These are phyloP conservation scores for Panagrolaimus sp. DNA, from an alignment of 1,140 invertebrate species.

Conservation along the genomic window DNA sequence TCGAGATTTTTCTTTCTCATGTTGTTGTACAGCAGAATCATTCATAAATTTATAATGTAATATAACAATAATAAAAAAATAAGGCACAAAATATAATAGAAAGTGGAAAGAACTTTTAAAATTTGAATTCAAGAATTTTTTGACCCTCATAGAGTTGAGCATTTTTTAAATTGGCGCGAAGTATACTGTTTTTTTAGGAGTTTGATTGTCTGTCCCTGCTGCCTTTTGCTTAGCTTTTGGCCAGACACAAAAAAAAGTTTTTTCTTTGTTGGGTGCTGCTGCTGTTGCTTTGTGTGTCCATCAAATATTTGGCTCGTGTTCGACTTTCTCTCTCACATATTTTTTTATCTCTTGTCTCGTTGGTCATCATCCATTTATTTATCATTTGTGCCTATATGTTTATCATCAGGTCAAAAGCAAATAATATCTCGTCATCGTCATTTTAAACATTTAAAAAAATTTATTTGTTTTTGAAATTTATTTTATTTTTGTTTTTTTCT, in stretches of 20 bases:
- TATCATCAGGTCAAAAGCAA: not conserved
- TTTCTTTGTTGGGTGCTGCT: too few species aligned
- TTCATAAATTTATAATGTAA: not conserved
- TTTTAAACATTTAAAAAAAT: not conserved
- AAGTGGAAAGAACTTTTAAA: not conserved
- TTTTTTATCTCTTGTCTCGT: not conserved
- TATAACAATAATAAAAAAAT: not conserved
- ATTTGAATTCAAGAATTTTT: not conserved
- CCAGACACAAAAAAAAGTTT: too few species aligned
- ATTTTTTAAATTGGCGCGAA: not conserved
- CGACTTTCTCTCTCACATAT: too few species aligned
- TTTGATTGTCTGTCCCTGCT: too few species aligned
- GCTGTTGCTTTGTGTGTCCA: too few species aligned
- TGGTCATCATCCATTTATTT: not conserved
- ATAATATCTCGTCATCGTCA: not conserved
- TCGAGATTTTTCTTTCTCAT: conserved; percentile 6
- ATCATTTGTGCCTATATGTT: not conserved
- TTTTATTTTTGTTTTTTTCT: not conserved
- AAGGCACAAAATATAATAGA: not conserved
- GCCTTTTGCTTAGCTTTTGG: too few species aligned
- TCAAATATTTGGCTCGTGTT: too few species aligned
- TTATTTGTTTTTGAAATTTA: not conserved
- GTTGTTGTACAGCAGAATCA: not conserved
- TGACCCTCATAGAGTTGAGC: too few species aligned
- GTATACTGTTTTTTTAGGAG: too few species aligned